These are phyloP conservation scores for Cheilosia variabilis DNA, from an alignment of 2,888 invertebrate genomes.

Conservation along the genomic window DNA sequence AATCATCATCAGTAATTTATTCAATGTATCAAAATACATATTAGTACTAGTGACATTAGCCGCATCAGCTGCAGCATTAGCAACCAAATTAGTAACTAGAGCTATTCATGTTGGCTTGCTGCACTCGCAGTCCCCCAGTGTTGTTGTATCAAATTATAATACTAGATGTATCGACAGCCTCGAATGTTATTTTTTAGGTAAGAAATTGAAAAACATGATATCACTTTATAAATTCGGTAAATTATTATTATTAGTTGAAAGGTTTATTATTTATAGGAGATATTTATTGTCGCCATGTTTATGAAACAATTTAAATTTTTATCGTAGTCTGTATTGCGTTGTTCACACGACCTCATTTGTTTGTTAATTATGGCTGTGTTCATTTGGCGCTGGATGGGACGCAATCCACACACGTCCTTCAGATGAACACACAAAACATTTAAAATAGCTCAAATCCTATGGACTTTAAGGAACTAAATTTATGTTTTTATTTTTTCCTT, in stretches of 20 bases:
- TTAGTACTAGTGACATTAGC: constrained; percentile 47
- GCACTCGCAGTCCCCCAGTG: constrained; percentile 35
- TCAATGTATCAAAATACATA: constrained; percentile 74
- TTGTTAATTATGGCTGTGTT: constrained; percentile 69
- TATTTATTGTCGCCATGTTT: constrained; percentile 65
- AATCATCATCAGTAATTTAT: constrained; percentile 74
- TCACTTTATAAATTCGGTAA: constrained; percentile 58
- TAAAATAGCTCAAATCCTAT: constrained; percentile 73
- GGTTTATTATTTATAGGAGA: constrained; percentile 47
- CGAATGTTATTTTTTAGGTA: constrained; percentile 65
- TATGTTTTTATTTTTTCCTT: constrained; percentile 42
- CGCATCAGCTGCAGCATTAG: constrained; percentile 19
- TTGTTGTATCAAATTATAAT: constrained; percentile 48
- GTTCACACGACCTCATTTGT: constrained; percentile 47
- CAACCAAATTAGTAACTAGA: constrained; percentile 8
- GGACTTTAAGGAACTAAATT: constrained; percentile 61
- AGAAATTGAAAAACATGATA: constrained; percentile 54
- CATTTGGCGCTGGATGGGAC: constrained; percentile 41
- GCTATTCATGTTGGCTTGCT: constrained; percentile 41
- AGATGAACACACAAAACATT: constrained; percentile 59
- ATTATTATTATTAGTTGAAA: constrained; percentile 56
- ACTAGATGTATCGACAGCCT: constrained; percentile 56
- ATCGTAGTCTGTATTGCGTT: constrained; percentile 45
- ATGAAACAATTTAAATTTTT: constrained; percentile 62
- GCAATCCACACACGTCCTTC: constrained; percentile 6